Evolutionary conservation across 2,888 invertebrate genomes (phyloP), one percentile per base, ranked within the genome.

Genomic region (Caenorhabditis sp.): DNA sequence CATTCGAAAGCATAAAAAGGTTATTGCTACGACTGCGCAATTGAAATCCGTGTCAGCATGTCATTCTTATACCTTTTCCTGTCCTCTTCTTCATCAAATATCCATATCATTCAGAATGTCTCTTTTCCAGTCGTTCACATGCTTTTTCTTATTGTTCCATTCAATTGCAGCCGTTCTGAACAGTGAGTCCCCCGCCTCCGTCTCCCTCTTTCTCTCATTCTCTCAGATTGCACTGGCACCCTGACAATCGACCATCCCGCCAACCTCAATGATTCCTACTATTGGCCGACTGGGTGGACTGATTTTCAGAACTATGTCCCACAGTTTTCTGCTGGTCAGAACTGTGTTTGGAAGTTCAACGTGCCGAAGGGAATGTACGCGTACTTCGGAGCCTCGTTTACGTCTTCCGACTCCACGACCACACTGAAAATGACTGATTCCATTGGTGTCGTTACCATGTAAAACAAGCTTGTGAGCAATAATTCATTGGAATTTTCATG

Each of bases 341-440:
- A 50, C 9, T 50, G 50, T 9, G 32, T 32, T 9, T 50, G 50
- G 50, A 50, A 50, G 50, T 50, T 50, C 50, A 50, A 2, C 3
- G 30, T 50, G 2, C 50, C 50, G 1, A 30, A n/a, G 30, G 50
- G 50, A 50, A 50, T 50, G 50, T 50, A 50, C 30, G 50, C 50
- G 2, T 50, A 50, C 30, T 50, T 50, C 30, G 50, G 50, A 26
- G 27, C 50, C 1, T 17, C 50, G 30, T 50, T 50, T 30, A 50
- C 50, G 1, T 17, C 50, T 6, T 30, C 27, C 15, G 27, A 27
- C 17, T 17, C 50, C 2, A 50, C 27, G 8, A 50, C 50, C 17
- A 3, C 17, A 17, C 17, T 50, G 17, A 32, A 50, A 30, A 11
- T 50, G 30, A 50, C 50, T 1, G 50, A 50, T 50, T 50, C 50